Evolutionary conservation across 53 echinoderm and acorn worm genomes (phyloP).

Genomic region (Echinarachnius parma): DNA sequence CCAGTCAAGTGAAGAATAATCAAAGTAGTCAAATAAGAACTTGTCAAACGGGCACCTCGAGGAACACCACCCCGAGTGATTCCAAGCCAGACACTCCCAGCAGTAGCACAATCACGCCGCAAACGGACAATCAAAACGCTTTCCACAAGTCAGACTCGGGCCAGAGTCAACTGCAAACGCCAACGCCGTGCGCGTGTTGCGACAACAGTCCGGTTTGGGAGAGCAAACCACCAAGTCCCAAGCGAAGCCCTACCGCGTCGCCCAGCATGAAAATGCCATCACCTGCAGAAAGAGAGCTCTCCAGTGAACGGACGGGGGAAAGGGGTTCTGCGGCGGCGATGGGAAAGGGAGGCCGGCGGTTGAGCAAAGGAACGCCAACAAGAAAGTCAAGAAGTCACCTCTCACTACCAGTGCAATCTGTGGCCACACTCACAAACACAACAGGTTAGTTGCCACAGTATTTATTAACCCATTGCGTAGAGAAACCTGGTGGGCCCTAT

Average conservation of each 20-base stretch:
- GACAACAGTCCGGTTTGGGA: conserved; percentile 23
- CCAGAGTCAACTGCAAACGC: too few species aligned
- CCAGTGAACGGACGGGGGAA: conserved; percentile 43
- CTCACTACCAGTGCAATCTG: conserved; percentile 77
- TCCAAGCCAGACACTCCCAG: conserved; percentile 27
- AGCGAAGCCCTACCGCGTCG: conserved; percentile 18
- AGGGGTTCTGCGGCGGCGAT: conserved; percentile 44
- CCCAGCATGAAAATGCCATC: too few species aligned
- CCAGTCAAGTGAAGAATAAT: too few species aligned
- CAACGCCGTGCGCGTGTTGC: conserved; percentile 30
- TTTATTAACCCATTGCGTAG: too few species aligned
- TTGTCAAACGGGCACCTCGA: conserved; percentile 22
- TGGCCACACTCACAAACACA: conserved; percentile 67
- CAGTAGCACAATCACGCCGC: conserved; percentile 34
- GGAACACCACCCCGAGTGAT: conserved; percentile 13
- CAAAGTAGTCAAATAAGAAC: conserved; percentile 20
- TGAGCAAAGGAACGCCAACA: conserved; percentile 49
- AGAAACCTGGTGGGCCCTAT: too few species aligned
- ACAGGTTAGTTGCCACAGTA: conserved; percentile 52
- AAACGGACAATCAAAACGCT: conserved; percentile 30
- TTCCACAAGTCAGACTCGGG: conserved; percentile 23
- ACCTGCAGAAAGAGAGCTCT: conserved; percentile 8
- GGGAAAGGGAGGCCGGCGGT: conserved; percentile 52
- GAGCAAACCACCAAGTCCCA: background rate
- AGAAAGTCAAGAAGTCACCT: conserved; percentile 77